Conservation (phyloP, 2,113 vertebrate species). For the Sylvietta virens region DNA sequence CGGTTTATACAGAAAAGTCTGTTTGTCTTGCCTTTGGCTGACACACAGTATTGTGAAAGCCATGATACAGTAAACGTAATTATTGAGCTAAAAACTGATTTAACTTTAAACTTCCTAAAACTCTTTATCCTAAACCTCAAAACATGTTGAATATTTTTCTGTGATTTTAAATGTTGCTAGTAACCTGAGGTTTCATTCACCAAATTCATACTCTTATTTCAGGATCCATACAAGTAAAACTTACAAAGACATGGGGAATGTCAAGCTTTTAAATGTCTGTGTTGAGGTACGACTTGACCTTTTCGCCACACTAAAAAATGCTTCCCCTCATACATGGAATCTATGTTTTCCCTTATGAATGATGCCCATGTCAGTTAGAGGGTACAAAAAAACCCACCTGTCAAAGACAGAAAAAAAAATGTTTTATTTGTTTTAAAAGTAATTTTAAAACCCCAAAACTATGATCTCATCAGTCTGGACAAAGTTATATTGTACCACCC, state of each 20-base stretch:
- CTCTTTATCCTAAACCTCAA: background rate
- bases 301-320: background rate
- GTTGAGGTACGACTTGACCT: background rate
- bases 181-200: background rate
- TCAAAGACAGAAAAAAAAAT: background rate
- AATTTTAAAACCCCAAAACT: background rate
- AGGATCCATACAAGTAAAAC: background rate
- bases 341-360: background rate
- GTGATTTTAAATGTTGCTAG: background rate
- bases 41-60: background rate
- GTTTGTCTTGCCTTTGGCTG: background rate
- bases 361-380: background rate
- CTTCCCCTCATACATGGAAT: background rate
- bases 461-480: background rate
- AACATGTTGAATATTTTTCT: background rate
- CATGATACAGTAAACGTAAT: background rate
- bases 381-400: background rate
- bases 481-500: background rate
- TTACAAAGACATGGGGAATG: background rate
- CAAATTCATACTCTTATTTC: background rate
- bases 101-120: background rate
- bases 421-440: background rate
- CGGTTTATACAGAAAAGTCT: background rate
- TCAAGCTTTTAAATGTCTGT: background rate
- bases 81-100: background rate